Evolutionary conservation across 2,888 invertebrate genomes (phyloP).

Genomic region (Leptarthrus brevirostris): DNA sequence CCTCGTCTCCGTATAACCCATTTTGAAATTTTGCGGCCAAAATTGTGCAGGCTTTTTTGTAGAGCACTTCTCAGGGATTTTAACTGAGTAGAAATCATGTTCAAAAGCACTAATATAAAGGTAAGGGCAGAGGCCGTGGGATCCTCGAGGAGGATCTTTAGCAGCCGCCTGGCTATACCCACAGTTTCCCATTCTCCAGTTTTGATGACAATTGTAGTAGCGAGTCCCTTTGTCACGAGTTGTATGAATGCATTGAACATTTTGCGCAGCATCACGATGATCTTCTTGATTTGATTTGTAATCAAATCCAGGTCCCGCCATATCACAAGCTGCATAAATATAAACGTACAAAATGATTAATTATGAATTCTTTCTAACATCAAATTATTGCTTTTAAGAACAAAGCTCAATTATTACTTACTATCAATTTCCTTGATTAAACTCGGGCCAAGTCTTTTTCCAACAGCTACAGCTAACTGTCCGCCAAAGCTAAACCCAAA

Average conservation of each 20-base stretch:
- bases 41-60: conserved; percentile 57
- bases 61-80: conserved; percentile 59
- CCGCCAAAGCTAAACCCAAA: conserved; percentile 67
- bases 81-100: conserved; percentile 62
- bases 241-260: conserved; percentile 65
- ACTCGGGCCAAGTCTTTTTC: conserved; percentile 58
- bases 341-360: neutral
- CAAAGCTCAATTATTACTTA: too few species aligned
- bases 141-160: conserved; percentile 59
- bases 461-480: conserved; percentile 62
- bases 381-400: too few species aligned
- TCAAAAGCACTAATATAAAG: conserved; percentile 65
- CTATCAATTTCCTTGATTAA: conserved; percentile 63
- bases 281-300: conserved; percentile 57
- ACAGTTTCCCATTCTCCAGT: conserved; percentile 64
- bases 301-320: conserved; percentile 66
- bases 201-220: conserved; percentile 62
- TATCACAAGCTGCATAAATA: conserved; percentile 62
- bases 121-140: conserved; percentile 63
- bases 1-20: conserved; percentile 63
- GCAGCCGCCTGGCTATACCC: conserved; percentile 62
- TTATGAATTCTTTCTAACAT: neutral
- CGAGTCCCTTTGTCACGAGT: conserved; percentile 64
- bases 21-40: conserved; percentile 61
- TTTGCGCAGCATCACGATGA: conserved; percentile 61